phyloP scores from a whole-genome alignment of 2,888 invertebrate genomes.

The Spicauda simplicius region DNA sequence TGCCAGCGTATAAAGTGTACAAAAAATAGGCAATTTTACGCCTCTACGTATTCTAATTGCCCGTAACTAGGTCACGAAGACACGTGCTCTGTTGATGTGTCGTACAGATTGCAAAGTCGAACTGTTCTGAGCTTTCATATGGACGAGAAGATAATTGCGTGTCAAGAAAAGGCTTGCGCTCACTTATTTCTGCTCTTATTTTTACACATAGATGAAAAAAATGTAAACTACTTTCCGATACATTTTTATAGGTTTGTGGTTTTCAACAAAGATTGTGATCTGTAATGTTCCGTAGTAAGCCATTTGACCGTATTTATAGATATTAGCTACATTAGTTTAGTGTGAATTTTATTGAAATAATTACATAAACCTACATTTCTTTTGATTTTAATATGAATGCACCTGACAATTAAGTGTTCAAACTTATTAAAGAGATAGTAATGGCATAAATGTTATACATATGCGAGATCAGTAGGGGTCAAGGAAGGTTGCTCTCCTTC shows the following conservation, averaged over 20 bases:
- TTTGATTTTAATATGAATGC: no score
- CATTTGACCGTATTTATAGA: no score
- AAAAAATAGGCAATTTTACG: constrained; percentile 7
- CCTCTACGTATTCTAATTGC: constrained; percentile 14
- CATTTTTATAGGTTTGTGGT: not conserved
- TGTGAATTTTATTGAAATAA: no score
- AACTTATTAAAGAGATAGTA: no score
- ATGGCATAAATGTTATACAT: no score
- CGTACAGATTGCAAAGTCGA: constrained; percentile 28
- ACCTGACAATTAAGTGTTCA: no score
- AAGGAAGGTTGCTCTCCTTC: no score
- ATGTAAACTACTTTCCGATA: not conserved
- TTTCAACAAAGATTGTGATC: no score
- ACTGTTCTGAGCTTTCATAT: constrained; percentile 20
- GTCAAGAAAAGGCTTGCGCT: constrained; percentile 11
- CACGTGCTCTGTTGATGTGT: constrained; percentile 13
- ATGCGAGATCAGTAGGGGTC: no score
- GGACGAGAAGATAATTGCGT: constrained; percentile 26
- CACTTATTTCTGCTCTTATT: constrained; percentile 10
- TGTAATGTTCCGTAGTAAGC: no score
- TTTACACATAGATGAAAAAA: not conserved
- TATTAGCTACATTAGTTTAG: no score
- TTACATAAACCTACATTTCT: no score
- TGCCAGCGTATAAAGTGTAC: not conserved
- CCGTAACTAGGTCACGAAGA: constrained; percentile 21